A percentile compares a stretch with the other conserved stretches of the same genome.
phyloP scores from a whole-genome alignment of 2,113 vertebrate species.

The Cyanoderma ruficeps region DNA sequence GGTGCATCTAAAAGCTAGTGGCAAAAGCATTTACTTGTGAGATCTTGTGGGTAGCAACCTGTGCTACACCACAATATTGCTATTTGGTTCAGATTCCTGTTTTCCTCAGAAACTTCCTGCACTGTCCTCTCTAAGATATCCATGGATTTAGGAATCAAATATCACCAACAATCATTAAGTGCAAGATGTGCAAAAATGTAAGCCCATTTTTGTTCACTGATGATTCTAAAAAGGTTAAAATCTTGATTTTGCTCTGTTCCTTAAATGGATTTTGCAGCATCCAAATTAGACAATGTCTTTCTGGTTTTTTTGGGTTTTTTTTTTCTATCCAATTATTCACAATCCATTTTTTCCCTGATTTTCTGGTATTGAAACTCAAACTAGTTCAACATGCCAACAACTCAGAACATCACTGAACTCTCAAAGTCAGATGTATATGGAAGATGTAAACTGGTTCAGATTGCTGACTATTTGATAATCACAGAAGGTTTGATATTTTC shows the following conservation, averaged over 20 bases:
- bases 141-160: neutral
- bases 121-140: neutral
- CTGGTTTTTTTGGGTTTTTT: neutral
- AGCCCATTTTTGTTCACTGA: neutral
- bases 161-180: neutral
- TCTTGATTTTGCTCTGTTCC: neutral
- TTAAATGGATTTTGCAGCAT: neutral
- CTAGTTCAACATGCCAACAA: neutral
- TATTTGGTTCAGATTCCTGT: neutral
- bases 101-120: neutral
- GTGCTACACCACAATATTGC: neutral
- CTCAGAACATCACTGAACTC: neutral
- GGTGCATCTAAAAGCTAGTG: neutral
- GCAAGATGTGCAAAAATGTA: neutral
- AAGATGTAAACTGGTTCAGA: neutral
- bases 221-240: neutral
- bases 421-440: neutral
- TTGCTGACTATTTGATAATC: neutral
- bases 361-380: neutral
- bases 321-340: neutral
- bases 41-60: neutral
- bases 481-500: neutral
- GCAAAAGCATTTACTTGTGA: neutral
- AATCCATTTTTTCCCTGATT: neutral
- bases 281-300: neutral